A percentile compares a stretch with the other conserved stretches of the same genome.
Conservation (phyloP, 2,888 invertebrate genomes). For the Axea sp. region DNA sequence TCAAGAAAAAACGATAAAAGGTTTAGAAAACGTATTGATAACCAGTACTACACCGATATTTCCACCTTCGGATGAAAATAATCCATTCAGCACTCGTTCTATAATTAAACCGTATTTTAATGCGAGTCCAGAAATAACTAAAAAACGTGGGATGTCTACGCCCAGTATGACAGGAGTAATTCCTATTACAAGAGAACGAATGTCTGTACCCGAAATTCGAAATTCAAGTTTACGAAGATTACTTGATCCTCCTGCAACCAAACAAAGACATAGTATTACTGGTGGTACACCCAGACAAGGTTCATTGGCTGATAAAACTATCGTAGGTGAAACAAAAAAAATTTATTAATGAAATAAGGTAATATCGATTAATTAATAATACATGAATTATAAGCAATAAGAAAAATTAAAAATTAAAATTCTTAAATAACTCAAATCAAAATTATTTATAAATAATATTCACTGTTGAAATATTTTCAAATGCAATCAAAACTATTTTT, state of each 20-base stretch:
- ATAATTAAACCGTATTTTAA: conserved; percentile 7
- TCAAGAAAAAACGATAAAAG: conserved; percentile 63
- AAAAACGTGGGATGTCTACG: conserved; percentile 46
- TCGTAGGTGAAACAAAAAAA: conserved; percentile 47
- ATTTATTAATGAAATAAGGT: conserved; percentile 5
- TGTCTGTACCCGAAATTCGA: conserved; percentile 76
- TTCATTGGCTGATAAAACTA: conserved; percentile 59
- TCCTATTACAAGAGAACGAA: conserved; percentile 69
- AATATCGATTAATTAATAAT: no score
- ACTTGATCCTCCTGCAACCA: conserved; percentile 71
- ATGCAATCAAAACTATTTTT: no score
- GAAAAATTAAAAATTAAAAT: no score
- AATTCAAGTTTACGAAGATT: conserved; percentile 73
- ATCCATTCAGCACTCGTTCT: conserved; percentile 1
- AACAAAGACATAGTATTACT: conserved; percentile 75
- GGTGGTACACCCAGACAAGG: conserved; percentile 66
- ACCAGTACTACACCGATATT: conserved; percentile 73
- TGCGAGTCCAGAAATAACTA: conserved; percentile 9
- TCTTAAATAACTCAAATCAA: no score
- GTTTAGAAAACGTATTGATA: conserved; percentile 71
- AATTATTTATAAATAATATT: no score
- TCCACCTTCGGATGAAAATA: conserved; percentile 66
- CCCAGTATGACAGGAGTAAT: conserved; percentile 44
- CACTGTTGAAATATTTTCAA: no score
- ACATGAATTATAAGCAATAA: no score